Evolutionary conservation across 2,113 vertebrate genomes (phyloP), one percentile per base, ranked within the genome.

Genomic region (Cepphus grylle): DNA sequence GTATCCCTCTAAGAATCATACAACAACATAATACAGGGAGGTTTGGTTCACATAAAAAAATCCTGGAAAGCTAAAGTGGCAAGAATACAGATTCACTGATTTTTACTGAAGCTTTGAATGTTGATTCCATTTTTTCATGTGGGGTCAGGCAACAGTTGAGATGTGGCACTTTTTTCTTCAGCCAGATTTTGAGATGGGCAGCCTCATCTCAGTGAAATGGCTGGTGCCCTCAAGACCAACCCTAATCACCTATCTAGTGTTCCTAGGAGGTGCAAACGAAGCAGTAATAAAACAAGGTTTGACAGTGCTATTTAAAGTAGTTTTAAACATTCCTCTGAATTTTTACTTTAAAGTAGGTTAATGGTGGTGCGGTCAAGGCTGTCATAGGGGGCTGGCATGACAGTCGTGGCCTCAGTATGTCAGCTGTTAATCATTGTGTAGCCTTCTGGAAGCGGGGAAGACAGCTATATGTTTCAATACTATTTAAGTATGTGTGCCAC

Each of bases 201-300:
- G 40, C 40, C 40, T 40, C 40, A 40, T 40, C 40, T 40, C 40
- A 40, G 11, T 40, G 40, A 40, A 40, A 40, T 4, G 40, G 40
- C 40, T 40, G 40, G 40, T 40, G 40, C 10, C 40, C 40, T 40
- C 40, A 40, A 40, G 40, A 40, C 40, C 40, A 40, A 40, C 40
- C 10, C 42, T 95, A 90, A 96, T 96, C 90, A 88, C 78, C 47
- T 66, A 9, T 58, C 58, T 80, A 5, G 65, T 80, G 66, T 38
- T 94, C 30, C 71, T 81, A 15, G 49, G 61, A 85, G 69, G n/a
- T 67, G 42, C n/a, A 56, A 34, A 47, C 22, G 66, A 80, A 81
- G 50, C 42, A 3, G 47, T 78, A 72, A 66, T 45, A 71, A 78
- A 81, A 70, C 36, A 40, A 71, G 38, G 22, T n/a, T 90, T 74